These are phyloP conservation scores for Hemiprocne comata DNA, from an alignment of 2,113 vertebrate species.

Conservation along the genomic window DNA sequence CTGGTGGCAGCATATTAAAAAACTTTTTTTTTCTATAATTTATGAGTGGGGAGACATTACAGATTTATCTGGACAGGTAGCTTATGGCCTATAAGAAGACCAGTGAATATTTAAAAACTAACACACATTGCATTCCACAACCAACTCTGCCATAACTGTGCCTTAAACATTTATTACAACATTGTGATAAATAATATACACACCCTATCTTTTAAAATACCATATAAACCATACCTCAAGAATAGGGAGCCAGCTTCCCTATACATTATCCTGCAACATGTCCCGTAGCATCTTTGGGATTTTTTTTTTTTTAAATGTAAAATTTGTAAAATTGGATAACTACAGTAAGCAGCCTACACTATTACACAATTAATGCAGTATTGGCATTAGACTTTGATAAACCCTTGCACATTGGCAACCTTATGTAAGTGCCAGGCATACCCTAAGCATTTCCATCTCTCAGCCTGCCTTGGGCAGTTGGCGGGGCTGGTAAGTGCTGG, in stretches of 20 bases:
- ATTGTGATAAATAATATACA: constrained; percentile 95
- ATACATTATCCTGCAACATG: constrained; percentile 75
- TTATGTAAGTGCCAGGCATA: constrained; percentile 22
- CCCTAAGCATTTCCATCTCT: neutral
- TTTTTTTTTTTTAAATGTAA: neutral
- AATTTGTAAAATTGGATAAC: constrained; percentile 82
- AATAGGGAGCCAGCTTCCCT: constrained; percentile 99
- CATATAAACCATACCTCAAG: constrained; percentile 65
- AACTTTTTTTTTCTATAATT: constrained; percentile 49
- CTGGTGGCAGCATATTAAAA: neutral
- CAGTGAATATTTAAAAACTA: constrained; percentile 58
- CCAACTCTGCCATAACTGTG: constrained; percentile 70
- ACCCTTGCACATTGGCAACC: constrained; percentile 65
- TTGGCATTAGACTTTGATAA: constrained; percentile 71
- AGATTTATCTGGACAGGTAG: constrained; percentile 14
- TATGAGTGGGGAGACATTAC: neutral
- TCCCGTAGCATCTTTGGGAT: constrained; percentile 50
- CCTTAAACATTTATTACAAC: constrained; percentile 82
- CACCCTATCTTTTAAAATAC: constrained; percentile 85
- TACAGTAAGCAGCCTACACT: constrained; percentile 81
- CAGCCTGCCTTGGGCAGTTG: neutral
- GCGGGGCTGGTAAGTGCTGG: neutral
- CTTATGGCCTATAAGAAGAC: constrained; percentile 35
- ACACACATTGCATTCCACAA: constrained; percentile 34
- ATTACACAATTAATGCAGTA: constrained; percentile 77